phyloP scores from a whole-genome alignment of 2,888 invertebrate genomes.

The Amiota mariae region DNA sequence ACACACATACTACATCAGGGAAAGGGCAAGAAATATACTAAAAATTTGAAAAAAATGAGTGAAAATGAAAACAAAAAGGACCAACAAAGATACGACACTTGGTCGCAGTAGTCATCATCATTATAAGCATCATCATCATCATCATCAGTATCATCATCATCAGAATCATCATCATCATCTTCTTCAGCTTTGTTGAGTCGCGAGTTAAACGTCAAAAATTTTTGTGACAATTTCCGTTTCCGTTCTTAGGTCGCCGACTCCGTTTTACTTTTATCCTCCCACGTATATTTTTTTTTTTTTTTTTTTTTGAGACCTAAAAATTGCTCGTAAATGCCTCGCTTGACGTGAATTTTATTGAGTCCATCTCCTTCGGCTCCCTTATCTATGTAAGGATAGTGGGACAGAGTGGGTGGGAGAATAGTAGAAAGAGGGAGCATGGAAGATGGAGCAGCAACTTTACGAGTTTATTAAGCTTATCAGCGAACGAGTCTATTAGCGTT shows the following conservation, averaged over 20 bases:
- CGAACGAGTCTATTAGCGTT: conserved; percentile 51
- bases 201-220: conserved; percentile 30
- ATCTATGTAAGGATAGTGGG: too few relatives aligned
- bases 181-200: not conserved
- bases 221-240: conserved; percentile 27
- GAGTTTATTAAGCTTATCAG: conserved; percentile 59
- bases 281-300: not conserved
- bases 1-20: too few relatives aligned
- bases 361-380: conserved; percentile 25
- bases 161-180: too few relatives aligned
- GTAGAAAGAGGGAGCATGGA: not conserved
- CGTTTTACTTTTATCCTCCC: not conserved
- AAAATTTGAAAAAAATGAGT: not conserved
- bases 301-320: not conserved
- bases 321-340: not conserved
- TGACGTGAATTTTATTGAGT: conserved; percentile 9
- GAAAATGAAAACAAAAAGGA: not conserved
- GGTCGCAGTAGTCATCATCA: not conserved
- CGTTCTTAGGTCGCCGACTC: not conserved
- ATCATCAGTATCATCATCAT: too few relatives aligned
- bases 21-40: too few relatives aligned
- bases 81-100: not conserved
- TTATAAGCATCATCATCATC: too few relatives aligned
- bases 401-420: not conserved
- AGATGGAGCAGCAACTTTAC: conserved; percentile 25